phyloP scores from a whole-genome alignment of 2,888 invertebrate genomes.

The Lamproptera curius region DNA sequence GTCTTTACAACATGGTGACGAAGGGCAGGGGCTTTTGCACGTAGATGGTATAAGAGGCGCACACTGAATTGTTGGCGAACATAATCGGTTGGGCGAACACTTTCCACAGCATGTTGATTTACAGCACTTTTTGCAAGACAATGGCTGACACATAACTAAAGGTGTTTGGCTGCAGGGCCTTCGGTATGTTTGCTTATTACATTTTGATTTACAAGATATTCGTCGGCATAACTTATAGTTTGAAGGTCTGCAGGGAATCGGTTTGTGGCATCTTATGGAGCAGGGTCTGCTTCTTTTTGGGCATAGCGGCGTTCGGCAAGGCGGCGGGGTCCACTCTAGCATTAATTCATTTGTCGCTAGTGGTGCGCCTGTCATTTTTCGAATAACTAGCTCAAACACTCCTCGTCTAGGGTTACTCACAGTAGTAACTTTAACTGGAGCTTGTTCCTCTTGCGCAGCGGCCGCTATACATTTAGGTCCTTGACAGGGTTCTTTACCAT shows the following conservation, averaged over 20 bases:
- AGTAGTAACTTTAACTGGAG: conserved; percentile 54
- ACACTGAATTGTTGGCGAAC: conserved; percentile 24
- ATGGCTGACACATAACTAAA: conserved; percentile 26
- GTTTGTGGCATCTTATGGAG: conserved; percentile 29
- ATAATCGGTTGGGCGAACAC: conserved; percentile 28
- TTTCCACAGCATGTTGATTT: conserved; percentile 33
- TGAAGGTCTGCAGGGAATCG: conserved; percentile 36
- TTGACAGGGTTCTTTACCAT: conserved; percentile 51
- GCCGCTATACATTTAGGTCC: conserved; percentile 55
- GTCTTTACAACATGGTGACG: conserved; percentile 26
- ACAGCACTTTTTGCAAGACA: conserved; percentile 35
- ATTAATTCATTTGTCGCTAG: conserved; percentile 65
- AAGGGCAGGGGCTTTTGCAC: conserved; percentile 25
- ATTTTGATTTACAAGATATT: conserved; percentile 40
- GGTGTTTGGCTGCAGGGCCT: conserved; percentile 39
- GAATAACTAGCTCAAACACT: conserved; percentile 65
- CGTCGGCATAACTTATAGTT: conserved; percentile 53
- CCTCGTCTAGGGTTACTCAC: conserved; percentile 60
- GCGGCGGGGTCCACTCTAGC: conserved; percentile 69
- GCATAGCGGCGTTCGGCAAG: conserved; percentile 40
- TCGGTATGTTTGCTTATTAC: conserved; percentile 36
- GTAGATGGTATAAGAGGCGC: conserved; percentile 12
- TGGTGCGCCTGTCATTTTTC: conserved; percentile 59
- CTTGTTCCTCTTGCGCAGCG: conserved; percentile 40
- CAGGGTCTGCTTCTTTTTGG: conserved; percentile 30